Evolutionary conservation across 1,140 invertebrate genomes (phyloP).

Genomic region (Solenopsis invicta): DNA sequence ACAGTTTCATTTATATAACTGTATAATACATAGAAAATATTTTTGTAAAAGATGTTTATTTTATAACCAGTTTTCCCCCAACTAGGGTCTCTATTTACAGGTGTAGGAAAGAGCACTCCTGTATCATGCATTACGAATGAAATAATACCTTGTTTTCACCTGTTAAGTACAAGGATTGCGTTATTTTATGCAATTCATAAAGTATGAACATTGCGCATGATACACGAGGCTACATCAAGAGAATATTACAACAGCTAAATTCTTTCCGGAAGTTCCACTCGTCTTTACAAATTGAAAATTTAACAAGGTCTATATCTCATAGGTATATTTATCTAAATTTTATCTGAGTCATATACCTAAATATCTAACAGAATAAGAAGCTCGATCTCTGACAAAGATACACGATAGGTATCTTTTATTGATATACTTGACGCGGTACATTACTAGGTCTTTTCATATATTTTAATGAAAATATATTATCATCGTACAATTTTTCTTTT

Average conservation of each 20-base stretch:
- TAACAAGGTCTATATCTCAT: constrained; percentile 11
- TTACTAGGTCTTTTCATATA: constrained; percentile 7
- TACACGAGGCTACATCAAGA: constrained; percentile 44
- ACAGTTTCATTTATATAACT: constrained; percentile 64
- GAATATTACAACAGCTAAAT: constrained; percentile 18
- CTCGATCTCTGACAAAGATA: constrained; percentile 24
- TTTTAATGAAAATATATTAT: constrained; percentile 38
- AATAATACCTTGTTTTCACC: constrained; percentile 71
- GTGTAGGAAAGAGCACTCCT: constrained; percentile 57
- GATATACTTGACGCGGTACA: background rate
- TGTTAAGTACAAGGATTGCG: constrained; percentile 79
- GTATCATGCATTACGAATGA: constrained; percentile 59
- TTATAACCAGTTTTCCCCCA: constrained; percentile 31
- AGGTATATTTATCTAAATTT: constrained; percentile 33
- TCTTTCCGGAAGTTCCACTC: background rate
- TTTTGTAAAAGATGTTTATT: constrained; percentile 62
- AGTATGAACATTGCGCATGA: constrained; percentile 46
- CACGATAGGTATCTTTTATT: background rate
- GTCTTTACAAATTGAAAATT: constrained; percentile 30
- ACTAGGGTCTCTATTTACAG: constrained; percentile 70
- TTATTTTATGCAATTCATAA: constrained; percentile 53
- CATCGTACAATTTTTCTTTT: background rate
- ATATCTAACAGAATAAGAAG: constrained; percentile 22
- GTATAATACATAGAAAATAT: constrained; percentile 75
- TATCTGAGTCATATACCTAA: constrained; percentile 6